A percentile compares a stretch with the other conserved stretches of the same genome.
Evolutionary conservation across 2,113 vertebrate species (phyloP).

Genomic region (Dendropsophus ebraccatus): DNA sequence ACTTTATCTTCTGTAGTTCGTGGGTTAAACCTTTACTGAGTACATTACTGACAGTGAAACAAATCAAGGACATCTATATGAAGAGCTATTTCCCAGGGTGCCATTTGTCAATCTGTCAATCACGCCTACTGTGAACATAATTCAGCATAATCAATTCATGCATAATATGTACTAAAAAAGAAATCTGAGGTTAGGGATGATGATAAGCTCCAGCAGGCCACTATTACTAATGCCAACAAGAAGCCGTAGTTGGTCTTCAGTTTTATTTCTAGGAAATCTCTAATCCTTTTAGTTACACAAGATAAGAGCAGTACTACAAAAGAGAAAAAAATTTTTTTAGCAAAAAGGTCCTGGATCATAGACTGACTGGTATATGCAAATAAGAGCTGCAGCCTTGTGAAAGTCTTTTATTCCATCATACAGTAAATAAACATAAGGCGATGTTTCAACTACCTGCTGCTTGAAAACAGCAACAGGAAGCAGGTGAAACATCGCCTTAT

Average conservation of each 20-base stretch:
- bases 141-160: conserved; percentile 22
- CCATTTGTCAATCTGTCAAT: conserved; percentile 26
- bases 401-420: too few species aligned
- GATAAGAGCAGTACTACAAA: too few species aligned
- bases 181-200: neutral
- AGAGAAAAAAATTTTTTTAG: too few species aligned
- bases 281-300: neutral
- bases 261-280: neutral
- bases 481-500: too few species aligned
- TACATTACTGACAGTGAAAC: neutral
- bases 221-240: neutral
- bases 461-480: too few species aligned
- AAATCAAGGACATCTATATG: neutral
- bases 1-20: neutral
- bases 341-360: too few species aligned
- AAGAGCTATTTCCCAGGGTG: neutral
- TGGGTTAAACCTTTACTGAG: neutral
- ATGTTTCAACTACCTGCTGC: too few species aligned
- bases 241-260: neutral
- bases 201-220: conserved; percentile 3
- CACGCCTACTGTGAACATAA: conserved; percentile 19
- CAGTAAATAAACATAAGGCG: too few species aligned
- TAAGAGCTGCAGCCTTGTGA: too few species aligned
- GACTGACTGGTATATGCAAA: too few species aligned
- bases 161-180: conserved; percentile 9